These are phyloP conservation scores for Tylochromis polylepis DNA, from an alignment of 2,113 vertebrate genomes.

Conservation along the genomic window DNA sequence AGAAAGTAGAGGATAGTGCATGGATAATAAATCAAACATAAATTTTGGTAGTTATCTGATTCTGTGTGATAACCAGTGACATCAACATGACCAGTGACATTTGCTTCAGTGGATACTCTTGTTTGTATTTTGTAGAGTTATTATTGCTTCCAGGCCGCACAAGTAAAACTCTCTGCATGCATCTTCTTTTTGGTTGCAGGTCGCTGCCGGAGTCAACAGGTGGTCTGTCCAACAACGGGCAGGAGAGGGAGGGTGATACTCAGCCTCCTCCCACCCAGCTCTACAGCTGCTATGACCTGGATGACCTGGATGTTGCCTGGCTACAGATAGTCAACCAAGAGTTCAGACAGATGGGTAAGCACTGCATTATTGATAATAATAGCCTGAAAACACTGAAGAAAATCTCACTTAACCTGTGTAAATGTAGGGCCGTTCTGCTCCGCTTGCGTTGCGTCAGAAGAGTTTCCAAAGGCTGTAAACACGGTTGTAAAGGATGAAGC, in stretches of 20 bases:
- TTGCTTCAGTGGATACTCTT: not conserved
- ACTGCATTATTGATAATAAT: not conserved
- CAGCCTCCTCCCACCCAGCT: slow-evolving; percentile 59
- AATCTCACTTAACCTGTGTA: not conserved
- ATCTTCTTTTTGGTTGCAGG: slow-evolving; percentile 38
- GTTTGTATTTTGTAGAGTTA: not conserved
- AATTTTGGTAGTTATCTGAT: not conserved
- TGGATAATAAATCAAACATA: not conserved
- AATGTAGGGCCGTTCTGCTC: not conserved
- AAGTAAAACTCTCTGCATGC: not conserved
- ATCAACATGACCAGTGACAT: not conserved
- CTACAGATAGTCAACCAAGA: slow-evolving; percentile 89
- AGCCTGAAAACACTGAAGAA: not conserved
- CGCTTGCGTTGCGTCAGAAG: not conserved
- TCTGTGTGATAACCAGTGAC: not conserved
- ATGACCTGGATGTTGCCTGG: slow-evolving; percentile 92
- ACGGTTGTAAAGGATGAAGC: not conserved
- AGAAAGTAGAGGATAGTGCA: not conserved
- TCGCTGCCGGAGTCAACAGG: slow-evolving; percentile 67
- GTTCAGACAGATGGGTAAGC: slow-evolving; percentile 90
- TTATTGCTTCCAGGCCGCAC: not conserved
- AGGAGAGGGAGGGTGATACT: not conserved
- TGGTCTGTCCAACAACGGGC: not conserved
- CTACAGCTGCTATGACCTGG: slow-evolving; percentile 90
- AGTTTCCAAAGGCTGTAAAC: not conserved